These are phyloP conservation scores for Agelastica alni DNA, from an alignment of 2,888 invertebrate genomes.

Conservation along the genomic window DNA sequence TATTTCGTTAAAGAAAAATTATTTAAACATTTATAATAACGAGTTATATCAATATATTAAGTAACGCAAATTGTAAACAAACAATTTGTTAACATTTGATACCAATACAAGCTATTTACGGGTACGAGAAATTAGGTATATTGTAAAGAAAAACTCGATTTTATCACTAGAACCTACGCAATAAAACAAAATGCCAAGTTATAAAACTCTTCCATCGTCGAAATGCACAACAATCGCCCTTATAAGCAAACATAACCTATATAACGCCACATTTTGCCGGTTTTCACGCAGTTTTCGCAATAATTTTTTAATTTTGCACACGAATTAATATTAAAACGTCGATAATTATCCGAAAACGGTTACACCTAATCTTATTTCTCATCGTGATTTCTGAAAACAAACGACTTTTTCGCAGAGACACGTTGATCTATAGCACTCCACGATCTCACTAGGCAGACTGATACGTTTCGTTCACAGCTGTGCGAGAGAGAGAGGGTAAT, in stretches of 20 bases:
- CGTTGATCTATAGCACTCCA: slow-evolving; percentile 47
- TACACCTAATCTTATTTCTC: slow-evolving; percentile 30
- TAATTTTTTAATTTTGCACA: slow-evolving; percentile 30
- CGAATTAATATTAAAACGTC: slow-evolving; percentile 21
- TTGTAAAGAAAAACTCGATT: slow-evolving; percentile 12
- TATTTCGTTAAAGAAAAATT: not conserved
- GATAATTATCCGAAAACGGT: slow-evolving; percentile 23
- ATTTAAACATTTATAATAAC: slow-evolving; percentile 1
- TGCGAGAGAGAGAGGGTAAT: slow-evolving; percentile 48
- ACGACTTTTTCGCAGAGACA: slow-evolving; percentile 39
- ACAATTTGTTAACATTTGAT: slow-evolving; percentile 14
- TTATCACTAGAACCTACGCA: slow-evolving; percentile 18
- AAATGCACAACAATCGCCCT: slow-evolving; percentile 44
- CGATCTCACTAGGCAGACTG: slow-evolving; percentile 56
- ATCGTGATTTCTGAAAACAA: slow-evolving; percentile 36
- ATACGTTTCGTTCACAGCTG: slow-evolving; percentile 60
- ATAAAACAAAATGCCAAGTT: slow-evolving; percentile 43
- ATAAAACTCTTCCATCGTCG: slow-evolving; percentile 38
- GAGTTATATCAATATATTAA: too few relatives aligned
- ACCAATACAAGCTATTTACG: not conserved
- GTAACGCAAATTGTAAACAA: slow-evolving; percentile 14
- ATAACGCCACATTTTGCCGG: slow-evolving; percentile 45
- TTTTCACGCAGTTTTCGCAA: slow-evolving; percentile 36
- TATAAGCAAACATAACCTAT: slow-evolving; percentile 50
- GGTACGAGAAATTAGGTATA: slow-evolving; percentile 9